phyloP scores from a whole-genome alignment of 2,888 invertebrate genomes.

The Xanthia icteritia region DNA sequence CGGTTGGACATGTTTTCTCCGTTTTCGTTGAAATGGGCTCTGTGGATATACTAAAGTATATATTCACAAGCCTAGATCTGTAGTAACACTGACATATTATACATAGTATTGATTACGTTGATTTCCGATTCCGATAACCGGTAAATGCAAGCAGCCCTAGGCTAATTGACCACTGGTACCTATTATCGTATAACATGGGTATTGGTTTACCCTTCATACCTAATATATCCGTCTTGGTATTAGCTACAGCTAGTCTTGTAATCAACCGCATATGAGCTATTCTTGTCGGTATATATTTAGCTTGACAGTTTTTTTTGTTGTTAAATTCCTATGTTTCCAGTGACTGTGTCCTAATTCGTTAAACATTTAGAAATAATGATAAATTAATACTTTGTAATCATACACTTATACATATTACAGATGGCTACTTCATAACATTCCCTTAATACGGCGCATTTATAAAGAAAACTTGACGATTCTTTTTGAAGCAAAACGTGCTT shows the following conservation, averaged over 20 bases:
- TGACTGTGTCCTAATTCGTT: background rate
- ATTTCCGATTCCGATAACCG: background rate
- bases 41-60: background rate
- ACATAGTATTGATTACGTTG: conserved; percentile 18
- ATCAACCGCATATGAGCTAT: background rate
- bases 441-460: conserved; percentile 65
- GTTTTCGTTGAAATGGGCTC: conserved; percentile 7
- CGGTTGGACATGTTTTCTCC: conserved; percentile 15
- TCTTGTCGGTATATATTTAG: background rate
- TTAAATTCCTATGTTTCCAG: background rate
- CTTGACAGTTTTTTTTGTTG: too few species aligned
- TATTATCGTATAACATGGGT: background rate
- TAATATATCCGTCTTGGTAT: background rate
- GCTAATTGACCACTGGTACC: background rate
- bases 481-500: conserved; percentile 75
- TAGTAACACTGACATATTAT: conserved; percentile 20
- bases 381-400: conserved; percentile 31
- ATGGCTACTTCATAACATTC: conserved; percentile 78
- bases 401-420: conserved; percentile 66
- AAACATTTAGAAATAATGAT: background rate
- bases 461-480: conserved; percentile 68
- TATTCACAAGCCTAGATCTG: background rate
- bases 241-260: background rate
- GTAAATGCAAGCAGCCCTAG: background rate
- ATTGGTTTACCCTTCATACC: background rate